A percentile compares a stretch with the other conserved stretches of the same genome.
phyloP scores from a whole-genome alignment of 2,888 invertebrate species.

The Ceriagrion tenellum region DNA sequence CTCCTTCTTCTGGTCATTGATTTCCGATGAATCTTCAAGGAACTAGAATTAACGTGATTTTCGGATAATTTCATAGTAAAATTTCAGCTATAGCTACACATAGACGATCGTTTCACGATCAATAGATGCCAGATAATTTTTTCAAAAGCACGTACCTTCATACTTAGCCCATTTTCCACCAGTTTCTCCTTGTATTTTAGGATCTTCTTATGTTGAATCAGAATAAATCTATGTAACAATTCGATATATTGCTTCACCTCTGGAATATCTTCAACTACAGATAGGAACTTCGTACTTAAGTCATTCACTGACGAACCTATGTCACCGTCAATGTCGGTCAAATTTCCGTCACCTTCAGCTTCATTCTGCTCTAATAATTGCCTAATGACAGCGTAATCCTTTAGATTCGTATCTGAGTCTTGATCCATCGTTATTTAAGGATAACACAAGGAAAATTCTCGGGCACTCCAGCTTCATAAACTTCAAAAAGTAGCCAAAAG shows the following conservation, averaged over 20 bases:
- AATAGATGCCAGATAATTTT: constrained; percentile 33
- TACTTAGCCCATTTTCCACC: constrained; percentile 73
- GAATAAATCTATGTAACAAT: constrained; percentile 81
- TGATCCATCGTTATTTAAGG: constrained; percentile 57
- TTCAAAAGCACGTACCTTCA: constrained; percentile 50
- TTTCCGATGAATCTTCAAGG: constrained; percentile 10
- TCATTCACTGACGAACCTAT: constrained; percentile 57
- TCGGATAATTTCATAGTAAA: background rate
- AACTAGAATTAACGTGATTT: background rate
- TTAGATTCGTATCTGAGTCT: constrained; percentile 29
- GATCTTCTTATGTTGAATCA: constrained; percentile 81
- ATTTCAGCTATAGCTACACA: background rate
- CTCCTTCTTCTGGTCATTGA: constrained; percentile 34
- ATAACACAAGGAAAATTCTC: constrained; percentile 51
- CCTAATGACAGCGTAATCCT: constrained; percentile 42
- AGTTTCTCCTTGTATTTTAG: constrained; percentile 81
- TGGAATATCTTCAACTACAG: constrained; percentile 81
- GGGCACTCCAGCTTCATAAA: constrained; percentile 66
- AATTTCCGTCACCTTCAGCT: constrained; percentile 39
- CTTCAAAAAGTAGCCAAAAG: constrained; percentile 68
- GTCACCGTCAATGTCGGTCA: constrained; percentile 56
- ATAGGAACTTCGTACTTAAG: constrained; percentile 72
- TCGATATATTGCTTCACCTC: constrained; percentile 81
- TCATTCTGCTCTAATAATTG: constrained; percentile 57
- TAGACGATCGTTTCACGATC: background rate